Conservation (phyloP, 1,140 invertebrate species). For the Temnothorax curvispinosus region DNA sequence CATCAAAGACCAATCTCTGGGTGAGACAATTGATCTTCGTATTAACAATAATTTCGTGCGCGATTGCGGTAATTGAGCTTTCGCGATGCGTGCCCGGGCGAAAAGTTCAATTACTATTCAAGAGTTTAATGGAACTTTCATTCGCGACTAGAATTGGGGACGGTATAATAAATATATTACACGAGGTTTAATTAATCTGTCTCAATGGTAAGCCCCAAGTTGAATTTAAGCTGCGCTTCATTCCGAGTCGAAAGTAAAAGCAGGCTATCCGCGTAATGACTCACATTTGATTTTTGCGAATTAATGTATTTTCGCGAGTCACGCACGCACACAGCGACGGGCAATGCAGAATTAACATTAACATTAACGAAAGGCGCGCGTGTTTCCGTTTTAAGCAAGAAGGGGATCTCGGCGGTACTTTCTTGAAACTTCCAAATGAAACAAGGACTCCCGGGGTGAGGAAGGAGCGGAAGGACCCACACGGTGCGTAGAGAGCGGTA, state of each 20-base stretch:
- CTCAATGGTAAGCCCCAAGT: neutral
- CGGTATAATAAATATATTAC: neutral
- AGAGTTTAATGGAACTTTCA: neutral
- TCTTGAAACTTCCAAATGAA: constrained; percentile 5
- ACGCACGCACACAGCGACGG: too few relatives aligned
- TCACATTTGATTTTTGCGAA: neutral
- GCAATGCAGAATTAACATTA: neutral
- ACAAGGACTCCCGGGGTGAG: neutral
- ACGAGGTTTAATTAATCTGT: neutral
- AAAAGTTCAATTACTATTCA: neutral
- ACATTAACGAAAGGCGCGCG: neutral
- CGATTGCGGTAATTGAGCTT: neutral
- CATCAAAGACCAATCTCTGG: neutral
- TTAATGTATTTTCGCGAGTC: neutral
- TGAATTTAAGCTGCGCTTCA: neutral
- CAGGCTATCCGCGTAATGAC: neutral
- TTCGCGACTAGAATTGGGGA: neutral
- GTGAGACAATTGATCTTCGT: neutral
- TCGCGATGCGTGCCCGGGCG: neutral
- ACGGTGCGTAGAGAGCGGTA: neutral
- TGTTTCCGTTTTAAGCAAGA: neutral
- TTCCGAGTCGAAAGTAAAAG: neutral
- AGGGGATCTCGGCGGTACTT: neutral
- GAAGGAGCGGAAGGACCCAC: neutral
- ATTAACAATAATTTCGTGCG: neutral